Conservation (phyloP, 2,113 vertebrate genomes). For the Tretioscincus oriximinensis region DNA sequence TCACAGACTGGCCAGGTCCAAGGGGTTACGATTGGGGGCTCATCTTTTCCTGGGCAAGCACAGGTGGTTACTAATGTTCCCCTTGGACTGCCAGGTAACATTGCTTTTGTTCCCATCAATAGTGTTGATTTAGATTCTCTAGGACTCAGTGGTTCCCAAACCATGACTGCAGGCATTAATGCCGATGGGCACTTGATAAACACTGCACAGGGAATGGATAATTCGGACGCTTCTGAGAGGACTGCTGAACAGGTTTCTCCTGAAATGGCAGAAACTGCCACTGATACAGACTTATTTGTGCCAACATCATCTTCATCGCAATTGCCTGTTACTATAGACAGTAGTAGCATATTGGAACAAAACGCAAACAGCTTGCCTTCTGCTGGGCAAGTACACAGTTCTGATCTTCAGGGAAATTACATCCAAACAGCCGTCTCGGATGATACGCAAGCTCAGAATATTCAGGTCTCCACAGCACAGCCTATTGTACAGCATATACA, state of each 20-base stretch:
- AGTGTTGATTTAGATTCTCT: conserved; percentile 97
- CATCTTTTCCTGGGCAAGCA: conserved; percentile 92
- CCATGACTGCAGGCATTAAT: conserved; percentile 95
- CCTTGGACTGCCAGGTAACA: conserved; percentile 95
- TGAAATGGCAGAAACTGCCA: conserved; percentile 86
- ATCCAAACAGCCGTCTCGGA: conserved; percentile 83
- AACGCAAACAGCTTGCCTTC: conserved; percentile 80
- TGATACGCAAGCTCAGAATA: conserved; percentile 87
- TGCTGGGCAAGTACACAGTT: conserved; percentile 82
- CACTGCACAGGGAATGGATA: conserved; percentile 85
- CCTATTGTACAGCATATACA: conserved; percentile 88
- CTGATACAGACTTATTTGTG: conserved; percentile 93
- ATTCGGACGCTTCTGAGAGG: conserved; percentile 87
- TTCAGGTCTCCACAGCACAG: conserved; percentile 89
- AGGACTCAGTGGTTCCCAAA: conserved; percentile 92
- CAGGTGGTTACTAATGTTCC: conserved; percentile 98
- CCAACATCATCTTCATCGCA: conserved; percentile 93
- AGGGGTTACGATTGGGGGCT: conserved; percentile 91
- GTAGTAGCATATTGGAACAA: conserved; percentile 89
- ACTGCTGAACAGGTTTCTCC: conserved; percentile 88
- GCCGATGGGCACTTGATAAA: conserved; percentile 96
- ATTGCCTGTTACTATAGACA: conserved; percentile 85
- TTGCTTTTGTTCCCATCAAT: conserved; percentile 98
- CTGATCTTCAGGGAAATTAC: conserved; percentile 90
- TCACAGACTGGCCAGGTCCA: conserved; percentile 94